phyloP scores from a whole-genome alignment of 1,140 invertebrate species.

The Vanessa tameamea region DNA sequence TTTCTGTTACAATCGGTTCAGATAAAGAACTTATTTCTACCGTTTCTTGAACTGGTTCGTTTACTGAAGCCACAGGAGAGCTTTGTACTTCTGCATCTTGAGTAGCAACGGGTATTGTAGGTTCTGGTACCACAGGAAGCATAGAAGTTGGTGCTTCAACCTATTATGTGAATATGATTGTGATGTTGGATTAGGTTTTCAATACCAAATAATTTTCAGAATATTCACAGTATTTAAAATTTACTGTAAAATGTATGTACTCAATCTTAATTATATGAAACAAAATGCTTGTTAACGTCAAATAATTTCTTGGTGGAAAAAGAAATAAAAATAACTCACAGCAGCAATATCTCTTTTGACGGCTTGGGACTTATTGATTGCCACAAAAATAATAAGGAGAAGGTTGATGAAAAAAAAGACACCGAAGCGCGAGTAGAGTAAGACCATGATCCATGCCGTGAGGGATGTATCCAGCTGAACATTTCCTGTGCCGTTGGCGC shows the following conservation, averaged over 20 bases:
- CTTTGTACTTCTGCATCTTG: constrained; percentile 16
- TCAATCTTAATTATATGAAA: no score
- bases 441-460: constrained; percentile 58
- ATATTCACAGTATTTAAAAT: no score
- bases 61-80: constrained; percentile 6
- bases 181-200: no score
- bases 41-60: neutral
- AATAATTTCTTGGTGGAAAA: no score
- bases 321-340: constrained; percentile 37
- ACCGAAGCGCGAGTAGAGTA: constrained; percentile 55
- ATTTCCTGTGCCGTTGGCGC: constrained; percentile 45
- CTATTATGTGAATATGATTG: neutral
- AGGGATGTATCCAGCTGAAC: constrained; percentile 45
- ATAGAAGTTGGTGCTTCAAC: constrained; percentile 11
- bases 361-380: constrained; percentile 41
- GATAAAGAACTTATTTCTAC: neutral
- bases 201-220: no score
- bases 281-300: no score
- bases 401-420: constrained; percentile 57
- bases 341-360: constrained; percentile 26
- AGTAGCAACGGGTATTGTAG: neutral
- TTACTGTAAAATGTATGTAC: no score
- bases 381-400: constrained; percentile 47
- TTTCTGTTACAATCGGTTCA: constrained; percentile 10
- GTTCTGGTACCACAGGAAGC: neutral